phyloP scores from a whole-genome alignment of 2,797 vertebrate genomes.

The Hoplostethus atlanticus region DNA sequence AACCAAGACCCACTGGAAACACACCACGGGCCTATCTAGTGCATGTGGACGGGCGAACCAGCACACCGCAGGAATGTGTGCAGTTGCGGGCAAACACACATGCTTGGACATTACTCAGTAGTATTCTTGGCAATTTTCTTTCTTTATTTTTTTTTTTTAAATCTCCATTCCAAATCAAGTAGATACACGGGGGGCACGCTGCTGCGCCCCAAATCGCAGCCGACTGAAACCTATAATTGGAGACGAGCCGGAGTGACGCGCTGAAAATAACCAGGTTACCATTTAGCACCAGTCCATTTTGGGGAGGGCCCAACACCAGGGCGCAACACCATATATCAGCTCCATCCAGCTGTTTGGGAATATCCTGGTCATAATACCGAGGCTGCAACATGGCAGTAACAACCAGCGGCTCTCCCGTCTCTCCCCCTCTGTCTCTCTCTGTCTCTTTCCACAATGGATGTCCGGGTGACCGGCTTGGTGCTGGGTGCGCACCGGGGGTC shows the following conservation, averaged over 20 bases:
- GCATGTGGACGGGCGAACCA: slow-evolving; percentile 46
- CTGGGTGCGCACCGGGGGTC: slow-evolving; percentile 64
- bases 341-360: slow-evolving; percentile 81
- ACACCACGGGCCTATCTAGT: slow-evolving; percentile 17
- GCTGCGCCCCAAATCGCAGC: slow-evolving; percentile 46
- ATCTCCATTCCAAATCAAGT: slow-evolving; percentile 37
- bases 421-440: slow-evolving; percentile 1
- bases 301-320: slow-evolving; percentile 82
- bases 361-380: slow-evolving; percentile 66
- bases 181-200: slow-evolving; percentile 39
- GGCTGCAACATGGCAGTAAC: slow-evolving; percentile 60
- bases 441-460: slow-evolving; percentile 56
- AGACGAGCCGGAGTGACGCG: slow-evolving; percentile 75
- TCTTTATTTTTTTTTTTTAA: neutral
- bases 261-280: slow-evolving; percentile 84
- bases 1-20: slow-evolving; percentile 30
- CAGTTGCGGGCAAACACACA: slow-evolving; percentile 50
- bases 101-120: slow-evolving; percentile 53
- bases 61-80: slow-evolving; percentile 67
- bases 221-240: slow-evolving; percentile 73
- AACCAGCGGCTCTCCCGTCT: slow-evolving; percentile 24
- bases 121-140: slow-evolving; percentile 35
- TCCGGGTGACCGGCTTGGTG: slow-evolving; percentile 54
- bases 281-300: slow-evolving; percentile 82
- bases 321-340: slow-evolving; percentile 79